Base-by-base conservation (phyloP, 1,140 invertebrate species). In the Bradynema listronoti region DNA sequence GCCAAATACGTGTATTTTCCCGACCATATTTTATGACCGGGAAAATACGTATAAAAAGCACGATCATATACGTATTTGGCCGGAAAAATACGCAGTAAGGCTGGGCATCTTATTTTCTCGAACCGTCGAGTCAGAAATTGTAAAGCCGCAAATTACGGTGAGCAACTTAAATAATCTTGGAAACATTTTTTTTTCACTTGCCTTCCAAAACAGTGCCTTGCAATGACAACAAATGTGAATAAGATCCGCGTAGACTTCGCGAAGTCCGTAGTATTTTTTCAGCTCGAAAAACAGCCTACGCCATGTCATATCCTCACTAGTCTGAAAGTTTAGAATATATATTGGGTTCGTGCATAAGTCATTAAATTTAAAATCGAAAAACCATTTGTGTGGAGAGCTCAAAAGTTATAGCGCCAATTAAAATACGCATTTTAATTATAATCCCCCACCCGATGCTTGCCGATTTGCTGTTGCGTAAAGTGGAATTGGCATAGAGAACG, bases 141-240 rank as follows among this genome's bases (percentile, higher is more conserved):
- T n/a, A n/a, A n/a, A n/a, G n/a, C n/a, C n/a, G n/a, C n/a, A n/a
- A n/a, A n/a, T n/a, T n/a, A n/a, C n/a, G n/a, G n/a, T n/a, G n/a
- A n/a, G n/a, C n/a, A n/a, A n/a, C n/a, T n/a, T n/a, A 29, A 32
- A 36, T 9, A 54, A 32, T 30, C 19, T 36, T 6, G 24, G 50
- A 50, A n/a, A n/a, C n/a, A n/a, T n/a, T n/a, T n/a, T n/a, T 25
- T 16, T 24, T 52, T 60, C 19, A 16, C 4, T n/a, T 68, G 82
- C 82, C 78, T 91, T 86, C 93, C 93, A 98, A 78, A 95, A 96
- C 33, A 98, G 84, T 78, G 90, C 92, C 70, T 91, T 87, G 80
- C 93, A 97, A 78, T 91, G 88, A 60, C 88, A 85, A 79, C 93
- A 97, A 41, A 96, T 81, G 43, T 90, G 89, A 61, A 97, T 83